phyloP scores from a whole-genome alignment of 2,113 vertebrate genomes.

The Probosciger aterrimus region DNA sequence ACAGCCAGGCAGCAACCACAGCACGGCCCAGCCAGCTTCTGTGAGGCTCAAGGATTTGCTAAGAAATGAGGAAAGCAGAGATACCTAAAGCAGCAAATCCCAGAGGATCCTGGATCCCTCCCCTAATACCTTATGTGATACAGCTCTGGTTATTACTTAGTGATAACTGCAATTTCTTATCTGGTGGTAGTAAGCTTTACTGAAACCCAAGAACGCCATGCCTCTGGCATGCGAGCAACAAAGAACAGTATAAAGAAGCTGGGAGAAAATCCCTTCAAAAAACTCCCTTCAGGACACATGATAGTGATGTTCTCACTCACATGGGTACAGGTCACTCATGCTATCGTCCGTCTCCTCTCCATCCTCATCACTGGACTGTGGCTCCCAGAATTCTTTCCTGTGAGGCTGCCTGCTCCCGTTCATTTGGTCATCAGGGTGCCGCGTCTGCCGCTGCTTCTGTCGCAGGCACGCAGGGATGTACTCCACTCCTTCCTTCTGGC shows the following conservation, averaged over 20 bases:
- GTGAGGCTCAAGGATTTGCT: background rate
- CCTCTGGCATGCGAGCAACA: background rate
- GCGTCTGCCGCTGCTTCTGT: constrained; percentile 58
- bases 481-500: constrained; percentile 77
- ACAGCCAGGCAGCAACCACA: background rate
- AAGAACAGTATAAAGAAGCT: background rate
- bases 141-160: background rate
- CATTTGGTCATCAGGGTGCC: background rate
- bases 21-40: fast-evolving
- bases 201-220: background rate
- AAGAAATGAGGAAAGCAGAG: background rate
- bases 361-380: constrained; percentile 68
- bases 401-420: background rate
- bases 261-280: background rate
- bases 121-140: background rate
- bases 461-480: constrained; percentile 80
- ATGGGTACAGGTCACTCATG: constrained; percentile 93
- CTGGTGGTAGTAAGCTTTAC: background rate
- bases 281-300: background rate
- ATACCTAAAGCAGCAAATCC: background rate
- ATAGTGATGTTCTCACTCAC: constrained; percentile 64
- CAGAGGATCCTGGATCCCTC: background rate
- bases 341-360: constrained; percentile 84
- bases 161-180: background rate
- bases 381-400: constrained; percentile 74